These are phyloP conservation scores for Procavia capensis DNA, from an alignment of 2,113 vertebrate species.

Conservation along the genomic window DNA sequence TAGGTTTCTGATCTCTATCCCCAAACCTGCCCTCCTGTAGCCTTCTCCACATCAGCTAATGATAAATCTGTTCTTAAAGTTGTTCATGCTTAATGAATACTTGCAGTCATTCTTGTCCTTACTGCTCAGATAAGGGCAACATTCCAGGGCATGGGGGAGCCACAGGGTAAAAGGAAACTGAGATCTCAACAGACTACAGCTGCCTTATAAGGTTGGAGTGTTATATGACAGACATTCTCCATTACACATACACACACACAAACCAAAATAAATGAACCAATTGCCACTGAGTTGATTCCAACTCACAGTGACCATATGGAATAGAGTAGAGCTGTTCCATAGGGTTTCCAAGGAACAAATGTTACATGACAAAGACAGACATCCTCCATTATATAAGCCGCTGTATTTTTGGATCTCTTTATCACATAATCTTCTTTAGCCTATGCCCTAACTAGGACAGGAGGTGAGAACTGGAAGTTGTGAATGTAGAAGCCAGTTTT, in stretches of 20 bases:
- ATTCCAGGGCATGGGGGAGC: not conserved
- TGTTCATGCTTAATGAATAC: not conserved
- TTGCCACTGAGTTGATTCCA: too few relatives aligned
- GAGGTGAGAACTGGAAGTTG: slow-evolving; percentile 39
- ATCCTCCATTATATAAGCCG: not conserved
- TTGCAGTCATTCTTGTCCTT: not conserved
- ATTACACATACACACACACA: too few relatives aligned
- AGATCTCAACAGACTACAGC: not conserved
- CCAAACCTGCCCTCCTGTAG: not conserved
- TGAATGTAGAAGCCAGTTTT: slow-evolving; percentile 34
- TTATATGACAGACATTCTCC: too few relatives aligned
- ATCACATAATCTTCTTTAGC: slow-evolving; percentile 15
- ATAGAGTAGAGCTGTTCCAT: too few relatives aligned
- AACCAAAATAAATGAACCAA: too few relatives aligned
- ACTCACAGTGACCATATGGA: too few relatives aligned
- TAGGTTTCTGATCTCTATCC: not conserved
- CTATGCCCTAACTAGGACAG: slow-evolving; percentile 40
- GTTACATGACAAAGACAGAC: not conserved
- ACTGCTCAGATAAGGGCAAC: not conserved
- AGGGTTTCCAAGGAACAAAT: too few relatives aligned
- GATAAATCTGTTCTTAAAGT: not conserved
- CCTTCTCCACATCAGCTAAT: not conserved
- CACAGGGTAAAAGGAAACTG: not conserved
- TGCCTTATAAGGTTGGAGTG: not conserved
- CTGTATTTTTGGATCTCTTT: slow-evolving; percentile 14